Evolutionary conservation across 2,113 vertebrate species (phyloP), one percentile per base, ranked within the genome.

Genomic region (Corythaixoides concolor): DNA sequence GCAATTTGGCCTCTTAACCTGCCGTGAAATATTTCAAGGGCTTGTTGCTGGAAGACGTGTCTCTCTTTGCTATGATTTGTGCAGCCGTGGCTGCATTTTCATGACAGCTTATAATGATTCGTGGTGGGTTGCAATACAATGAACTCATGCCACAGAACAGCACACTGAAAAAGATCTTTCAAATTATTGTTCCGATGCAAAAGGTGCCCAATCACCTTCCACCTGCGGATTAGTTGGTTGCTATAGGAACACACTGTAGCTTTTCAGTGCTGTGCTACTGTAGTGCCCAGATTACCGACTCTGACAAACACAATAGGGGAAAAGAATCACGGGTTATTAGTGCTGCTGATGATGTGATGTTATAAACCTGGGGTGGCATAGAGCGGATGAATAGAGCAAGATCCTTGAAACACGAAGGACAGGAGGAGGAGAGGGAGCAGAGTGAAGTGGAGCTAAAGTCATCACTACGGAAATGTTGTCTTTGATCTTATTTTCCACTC

Each of bases 171-270:
- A 95, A 94, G 82, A 95, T 89, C 95, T 97, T 97, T 93, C 93
- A 85, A 97, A 96, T 96, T 80, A 97, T 90, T 96, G 78, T 94
- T 96, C 96, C 84, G 28, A 83, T 97, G 85, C 96, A 95, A 86
- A 83, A 96, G 88, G 89, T 73, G 49, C 85, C 95, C 95, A 93
- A 84, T 96, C 94, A 93, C 95, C 89, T 95, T 94, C 94, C 91
- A 97, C 94, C 95, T 97, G 93, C 69, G 43, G 93, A 97, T 97
- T 97, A 95, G 72, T 16, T 22, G 52, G 97, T 98, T 98, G 93
- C 95, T 91, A 97, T 95, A 96, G 97, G 96, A 98, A 98, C 95
- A 10, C 95, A 28, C 76, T 15, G 85, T 95, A 73, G 85, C 88
- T 97, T 94, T 96, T 96, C 97, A 96, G 83, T 9, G 84, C 93